Conservation (phyloP, 2,888 invertebrate species). For the Lochmaea capreae region DNA sequence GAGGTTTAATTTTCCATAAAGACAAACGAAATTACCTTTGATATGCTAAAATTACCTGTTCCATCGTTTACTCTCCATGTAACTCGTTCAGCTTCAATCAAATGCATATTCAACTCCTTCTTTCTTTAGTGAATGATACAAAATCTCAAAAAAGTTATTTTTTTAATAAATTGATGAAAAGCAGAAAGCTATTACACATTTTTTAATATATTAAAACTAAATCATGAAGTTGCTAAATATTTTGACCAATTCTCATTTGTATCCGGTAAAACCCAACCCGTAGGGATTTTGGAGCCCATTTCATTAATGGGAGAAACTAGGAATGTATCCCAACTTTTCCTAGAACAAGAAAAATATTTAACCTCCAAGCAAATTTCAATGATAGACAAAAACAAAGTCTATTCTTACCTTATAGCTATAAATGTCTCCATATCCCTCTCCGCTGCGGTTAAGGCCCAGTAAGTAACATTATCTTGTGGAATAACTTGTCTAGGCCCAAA, state of each 20-base stretch:
- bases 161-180: constrained; percentile 19
- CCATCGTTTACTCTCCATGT: too few relatives aligned
- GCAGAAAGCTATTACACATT: constrained; percentile 28
- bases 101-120: too few relatives aligned
- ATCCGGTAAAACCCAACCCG: constrained; percentile 78
- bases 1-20: too few relatives aligned
- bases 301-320: constrained; percentile 65
- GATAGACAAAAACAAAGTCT: not conserved
- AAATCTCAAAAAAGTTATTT: not conserved
- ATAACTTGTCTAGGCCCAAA: constrained; percentile 68
- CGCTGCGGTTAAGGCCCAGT: constrained; percentile 63
- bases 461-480: constrained; percentile 53
- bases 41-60: too few relatives aligned
- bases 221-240: constrained; percentile 51
- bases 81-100: too few relatives aligned
- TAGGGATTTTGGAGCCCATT: constrained; percentile 73
- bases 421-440: constrained; percentile 65
- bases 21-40: too few relatives aligned
- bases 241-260: constrained; percentile 58
- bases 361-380: too few relatives aligned
- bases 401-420: constrained; percentile 64
- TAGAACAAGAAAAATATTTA: constrained; percentile 36
- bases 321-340: constrained; percentile 69
- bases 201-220: not conserved
- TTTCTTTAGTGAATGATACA: too few relatives aligned